Evolutionary conservation across 2,888 invertebrate genomes (phyloP), one percentile per base, ranked within the genome.

Genomic region (Epinotia nisella): DNA sequence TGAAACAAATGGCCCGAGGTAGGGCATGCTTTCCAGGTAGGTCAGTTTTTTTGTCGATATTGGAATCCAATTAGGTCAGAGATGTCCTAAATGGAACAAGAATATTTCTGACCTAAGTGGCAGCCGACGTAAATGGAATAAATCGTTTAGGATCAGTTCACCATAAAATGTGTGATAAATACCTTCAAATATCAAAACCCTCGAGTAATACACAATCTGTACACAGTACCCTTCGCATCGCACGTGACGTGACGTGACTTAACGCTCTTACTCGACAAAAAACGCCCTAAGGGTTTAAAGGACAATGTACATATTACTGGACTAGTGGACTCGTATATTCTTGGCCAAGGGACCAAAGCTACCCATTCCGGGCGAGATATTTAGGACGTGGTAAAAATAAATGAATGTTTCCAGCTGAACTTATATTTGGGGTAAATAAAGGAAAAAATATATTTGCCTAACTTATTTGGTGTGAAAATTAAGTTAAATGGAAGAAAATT

Each of bases 271-370:
- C 17, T 21, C 24, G 9, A 45, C 41, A 49, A 49, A 13, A 49
- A 62, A 62, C 62, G 11, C 62, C 49, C 49, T n/a, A 49, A 62
- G 49, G 49, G 49, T 29, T 62, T 49, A 62, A 49, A 49, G 35
- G 41, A 45, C 41, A 59, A 59, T 15, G 29, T 29, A 39, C 9
- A 29, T 58, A 29, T 58, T 58, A 24, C 29, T 39, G 59, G 35
- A 24, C 29, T 39, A 39, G 35, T 15, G 29, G n/a, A n/a, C n/a
- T 58, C 39, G 39, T 61, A 56, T 56, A 61, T 61, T 24, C 45
- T 61, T 24, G 21, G 45, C 45, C 45, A 61, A 61, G 45, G 61
- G 61, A 61, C 61, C 7, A 60, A 60, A 61, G 21, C 61, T 21
- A 24, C 45, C 3, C 21, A 55, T 55, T 55, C 21, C 55, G 0